Evolutionary conservation across 1,140 invertebrate species (phyloP), one percentile per base, ranked within the genome.

Genomic region (Heliconius nattereri): DNA sequence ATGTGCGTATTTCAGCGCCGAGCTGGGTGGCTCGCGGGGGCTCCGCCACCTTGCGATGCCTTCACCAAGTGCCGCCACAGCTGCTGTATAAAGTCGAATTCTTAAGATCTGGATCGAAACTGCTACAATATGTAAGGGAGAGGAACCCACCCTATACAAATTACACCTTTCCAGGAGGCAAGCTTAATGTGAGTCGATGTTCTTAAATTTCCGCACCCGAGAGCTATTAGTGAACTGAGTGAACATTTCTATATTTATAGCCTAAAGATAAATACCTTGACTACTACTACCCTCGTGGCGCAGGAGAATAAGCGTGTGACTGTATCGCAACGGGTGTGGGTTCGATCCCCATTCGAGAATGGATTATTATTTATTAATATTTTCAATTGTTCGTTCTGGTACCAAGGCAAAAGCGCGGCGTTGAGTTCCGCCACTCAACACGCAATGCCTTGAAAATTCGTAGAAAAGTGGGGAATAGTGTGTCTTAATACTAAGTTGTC

Each of bases 101-200:
- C 86, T 82, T 93, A 29, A 83, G 90, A 45, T 84, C 91, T 1
- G 92, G 90, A 9, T 85, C 87, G 1, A 95, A 97, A 90, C 95
- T 97, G 83, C 95, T 97, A 73, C 96, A 97, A 89, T 97, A 97
- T 90, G 95, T 97, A 81, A 95, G 96, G 78, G 97, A 96, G 60
- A 95, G 96, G 73, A 95, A 91, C 7, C 96, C 96, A 26, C 96
- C 96, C 7, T 97, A 96, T 85, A 94, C 95, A 49, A 94, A 94
- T 82, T 96, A 94, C 84, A 91, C 94, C 7, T 95, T 95, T 72
- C 87, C 94, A 13, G 96, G 96, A 52, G 96, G 96, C 19, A 94
- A 92, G 83, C 88, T 97, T 75, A 96, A 97, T 85, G 91, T 92
- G 60, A 91, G 92, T 90, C 29, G 23, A 66, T 66, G 57, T 66